Evolutionary conservation across 2,797 vertebrate genomes (phyloP).

Genomic region (Megalops cyprinoides): DNA sequence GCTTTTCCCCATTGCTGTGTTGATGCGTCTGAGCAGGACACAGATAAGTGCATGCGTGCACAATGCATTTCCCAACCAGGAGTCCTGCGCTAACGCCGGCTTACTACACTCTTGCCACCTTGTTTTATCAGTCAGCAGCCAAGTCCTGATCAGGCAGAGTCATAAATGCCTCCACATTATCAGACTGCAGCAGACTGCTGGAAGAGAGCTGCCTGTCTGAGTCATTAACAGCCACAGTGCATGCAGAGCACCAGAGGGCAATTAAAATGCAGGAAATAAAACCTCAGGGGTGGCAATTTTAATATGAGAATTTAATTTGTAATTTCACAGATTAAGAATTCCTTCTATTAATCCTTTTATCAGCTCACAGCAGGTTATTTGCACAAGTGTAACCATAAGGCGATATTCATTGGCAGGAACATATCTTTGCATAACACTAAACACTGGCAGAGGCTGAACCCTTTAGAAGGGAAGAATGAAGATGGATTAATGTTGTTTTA

Average conservation of each 20-base stretch:
- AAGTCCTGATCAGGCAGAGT: constrained; percentile 80
- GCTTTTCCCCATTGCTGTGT: no score
- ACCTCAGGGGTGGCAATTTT: constrained; percentile 88
- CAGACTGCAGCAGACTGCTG: constrained; percentile 78
- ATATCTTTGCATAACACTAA: constrained; percentile 80
- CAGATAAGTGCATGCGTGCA: no score
- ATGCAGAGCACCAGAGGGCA: constrained; percentile 84
- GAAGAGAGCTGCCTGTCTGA: constrained; percentile 76
- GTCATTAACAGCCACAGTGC: constrained; percentile 83
- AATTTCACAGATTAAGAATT: constrained; percentile 95
- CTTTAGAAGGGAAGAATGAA: constrained; percentile 86
- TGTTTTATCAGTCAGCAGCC: constrained; percentile 79
- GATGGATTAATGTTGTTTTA: constrained; percentile 84
- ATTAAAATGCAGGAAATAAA: constrained; percentile 83
- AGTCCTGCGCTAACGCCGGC: constrained; percentile 80
- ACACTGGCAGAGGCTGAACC: constrained; percentile 77
- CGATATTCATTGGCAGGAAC: constrained; percentile 84
- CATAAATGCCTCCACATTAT: constrained; percentile 82
- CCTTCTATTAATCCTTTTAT: constrained; percentile 97
- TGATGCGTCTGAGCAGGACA: no score
- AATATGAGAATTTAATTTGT: constrained; percentile 93
- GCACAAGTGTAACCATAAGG: constrained; percentile 82
- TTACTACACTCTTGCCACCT: constrained; percentile 81
- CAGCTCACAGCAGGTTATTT: constrained; percentile 95
- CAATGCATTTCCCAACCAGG: no score